A percentile compares a stretch with the other conserved stretches of the same genome.
These are phyloP conservation scores for Myripristis jacobus DNA, from an alignment of 2,797 vertebrate species.

Conservation along the genomic window DNA sequence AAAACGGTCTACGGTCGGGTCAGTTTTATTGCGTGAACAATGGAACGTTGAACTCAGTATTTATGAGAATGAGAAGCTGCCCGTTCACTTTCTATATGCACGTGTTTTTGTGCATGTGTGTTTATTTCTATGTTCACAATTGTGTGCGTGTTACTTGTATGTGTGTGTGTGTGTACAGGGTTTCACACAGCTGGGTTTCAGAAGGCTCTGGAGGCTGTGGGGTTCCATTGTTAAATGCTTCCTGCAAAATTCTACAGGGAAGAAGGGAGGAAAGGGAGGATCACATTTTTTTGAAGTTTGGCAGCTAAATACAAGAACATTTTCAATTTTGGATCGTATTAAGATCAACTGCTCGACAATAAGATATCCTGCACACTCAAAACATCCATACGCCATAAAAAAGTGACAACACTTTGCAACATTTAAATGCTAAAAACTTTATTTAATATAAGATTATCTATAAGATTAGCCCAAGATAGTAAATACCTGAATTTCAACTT, in stretches of 20 bases:
- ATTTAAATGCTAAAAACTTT: no score
- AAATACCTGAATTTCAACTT: constrained; percentile 19
- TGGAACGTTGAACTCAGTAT: constrained; percentile 20
- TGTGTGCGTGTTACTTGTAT: background rate
- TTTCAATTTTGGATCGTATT: constrained; percentile 27
- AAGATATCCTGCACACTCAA: background rate
- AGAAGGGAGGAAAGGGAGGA: constrained; percentile 77
- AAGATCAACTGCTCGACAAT: background rate
- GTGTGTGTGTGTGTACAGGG: constrained; percentile 25
- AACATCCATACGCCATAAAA: no score
- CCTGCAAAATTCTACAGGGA: constrained; percentile 66
- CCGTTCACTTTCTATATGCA: constrained; percentile 11
- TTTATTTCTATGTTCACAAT: constrained; percentile 12
- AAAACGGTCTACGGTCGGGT: constrained; percentile 6
- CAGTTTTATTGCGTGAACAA: constrained; percentile 29
- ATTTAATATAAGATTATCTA: no score
- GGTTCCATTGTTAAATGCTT: constrained; percentile 79
- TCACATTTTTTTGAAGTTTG: constrained; percentile 45
- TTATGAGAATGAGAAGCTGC: constrained; percentile 16
- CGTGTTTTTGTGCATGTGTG: constrained; percentile 22
- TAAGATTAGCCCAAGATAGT: constrained; percentile 6
- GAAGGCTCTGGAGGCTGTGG: constrained; percentile 44
- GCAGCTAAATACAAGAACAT: constrained; percentile 30
- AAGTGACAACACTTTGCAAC: no score
- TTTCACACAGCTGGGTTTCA: constrained; percentile 60